Evolutionary conservation across 1,140 invertebrate species (phyloP).

Genomic region (Schlechtendalia chinensis): DNA sequence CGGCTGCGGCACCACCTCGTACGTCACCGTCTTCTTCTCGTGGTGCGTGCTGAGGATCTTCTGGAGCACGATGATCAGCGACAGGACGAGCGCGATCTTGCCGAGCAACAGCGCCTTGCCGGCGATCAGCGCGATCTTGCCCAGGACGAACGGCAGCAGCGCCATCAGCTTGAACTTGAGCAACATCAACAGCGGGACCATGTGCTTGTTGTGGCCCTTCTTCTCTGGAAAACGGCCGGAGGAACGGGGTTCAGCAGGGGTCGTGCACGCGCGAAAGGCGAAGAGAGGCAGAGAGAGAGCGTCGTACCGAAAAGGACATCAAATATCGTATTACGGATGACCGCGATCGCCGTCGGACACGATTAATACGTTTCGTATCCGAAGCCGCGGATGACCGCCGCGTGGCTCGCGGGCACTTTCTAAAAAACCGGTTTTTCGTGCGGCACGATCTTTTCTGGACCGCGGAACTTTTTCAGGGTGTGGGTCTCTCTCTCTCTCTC

Average conservation of each 20-base stretch:
- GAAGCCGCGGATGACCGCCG: not conserved
- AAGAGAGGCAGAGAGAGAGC: not conserved
- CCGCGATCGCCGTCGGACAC: not conserved
- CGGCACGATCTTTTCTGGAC: slow-evolving; percentile 18
- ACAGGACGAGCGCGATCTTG: slow-evolving; percentile 77
- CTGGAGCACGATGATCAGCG: slow-evolving; percentile 78
- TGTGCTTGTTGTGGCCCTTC: slow-evolving; percentile 64
- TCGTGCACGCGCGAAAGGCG: no score
- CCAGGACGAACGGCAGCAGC: slow-evolving; percentile 71
- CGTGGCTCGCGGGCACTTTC: slow-evolving; percentile 32
- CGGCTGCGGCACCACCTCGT: slow-evolving; percentile 79
- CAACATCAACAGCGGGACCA: slow-evolving; percentile 69
- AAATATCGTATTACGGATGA: slow-evolving; percentile 45
- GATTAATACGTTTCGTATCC: slow-evolving; percentile 4
- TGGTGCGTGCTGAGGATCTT: slow-evolving; percentile 66
- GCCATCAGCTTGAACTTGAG: slow-evolving; percentile 75
- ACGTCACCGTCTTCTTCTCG: slow-evolving; percentile 80
- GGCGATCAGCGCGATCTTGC: slow-evolving; percentile 76
- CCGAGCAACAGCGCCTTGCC: slow-evolving; percentile 80
- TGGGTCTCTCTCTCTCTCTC: not conserved
- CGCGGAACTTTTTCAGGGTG: not conserved
- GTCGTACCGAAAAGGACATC: not conserved
- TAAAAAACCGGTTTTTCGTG: slow-evolving; percentile 48
- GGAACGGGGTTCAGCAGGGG: no score
- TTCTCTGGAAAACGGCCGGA: slow-evolving; percentile 67